phyloP scores from a whole-genome alignment of 2,888 invertebrate species.

The Pilophorus perplexus region DNA sequence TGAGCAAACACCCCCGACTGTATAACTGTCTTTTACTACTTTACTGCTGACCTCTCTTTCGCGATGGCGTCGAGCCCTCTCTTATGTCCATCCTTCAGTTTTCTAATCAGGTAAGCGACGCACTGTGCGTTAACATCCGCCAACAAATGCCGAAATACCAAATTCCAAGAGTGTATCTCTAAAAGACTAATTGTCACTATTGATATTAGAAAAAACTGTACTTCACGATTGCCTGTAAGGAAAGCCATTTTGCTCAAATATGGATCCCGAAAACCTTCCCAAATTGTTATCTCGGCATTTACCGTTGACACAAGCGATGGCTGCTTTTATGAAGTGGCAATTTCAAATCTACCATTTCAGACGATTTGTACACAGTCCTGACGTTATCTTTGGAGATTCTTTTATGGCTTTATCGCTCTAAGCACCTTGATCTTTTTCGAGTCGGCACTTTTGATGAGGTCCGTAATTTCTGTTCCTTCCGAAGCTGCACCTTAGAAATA shows the following conservation, averaged over 20 bases:
- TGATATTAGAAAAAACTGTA: too few species aligned
- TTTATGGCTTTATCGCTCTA: conserved; percentile 14
- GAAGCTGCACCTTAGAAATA: too few species aligned
- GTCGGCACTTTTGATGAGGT: conserved; percentile 4
- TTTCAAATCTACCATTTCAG: conserved; percentile 29
- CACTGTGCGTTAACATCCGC: too few species aligned
- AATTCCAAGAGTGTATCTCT: too few species aligned
- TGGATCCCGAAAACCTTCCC: too few species aligned
- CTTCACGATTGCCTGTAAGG: too few species aligned
- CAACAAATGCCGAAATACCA: too few species aligned
- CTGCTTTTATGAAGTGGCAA: conserved; percentile 11
- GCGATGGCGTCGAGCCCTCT: conserved; percentile 10
- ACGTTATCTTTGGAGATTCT: conserved; percentile 21
- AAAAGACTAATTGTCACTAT: too few species aligned
- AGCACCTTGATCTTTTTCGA: not conserved
- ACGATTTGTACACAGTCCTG: conserved; percentile 24
- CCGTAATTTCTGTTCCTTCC: too few species aligned
- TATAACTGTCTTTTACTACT: conserved; percentile 36
- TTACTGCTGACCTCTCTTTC: conserved; percentile 31
- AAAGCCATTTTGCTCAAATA: too few species aligned
- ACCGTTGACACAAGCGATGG: conserved; percentile 1
- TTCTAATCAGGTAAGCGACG: too few species aligned
- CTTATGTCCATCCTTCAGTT: conserved; percentile 6
- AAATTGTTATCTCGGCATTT: not conserved
- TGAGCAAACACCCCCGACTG: conserved; percentile 37